Evolutionary conservation across 1,140 invertebrate genomes (phyloP).

Genomic region (Marisa cornuarietis): DNA sequence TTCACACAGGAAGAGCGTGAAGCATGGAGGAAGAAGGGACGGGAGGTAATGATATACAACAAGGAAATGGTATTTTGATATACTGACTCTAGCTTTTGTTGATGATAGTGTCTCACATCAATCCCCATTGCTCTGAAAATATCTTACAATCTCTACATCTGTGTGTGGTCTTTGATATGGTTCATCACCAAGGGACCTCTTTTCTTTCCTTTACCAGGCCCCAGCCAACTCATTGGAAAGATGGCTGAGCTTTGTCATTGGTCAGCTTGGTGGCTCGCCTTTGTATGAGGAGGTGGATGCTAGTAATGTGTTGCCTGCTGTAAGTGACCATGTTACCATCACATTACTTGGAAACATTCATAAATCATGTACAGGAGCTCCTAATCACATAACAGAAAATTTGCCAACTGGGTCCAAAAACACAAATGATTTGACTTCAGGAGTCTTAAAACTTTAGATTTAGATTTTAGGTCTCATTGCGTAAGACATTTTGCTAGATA

Average conservation of each 20-base stretch:
- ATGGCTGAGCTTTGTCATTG: constrained; percentile 67
- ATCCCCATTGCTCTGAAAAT: no score
- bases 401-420: no score
- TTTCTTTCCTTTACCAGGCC: constrained; percentile 29
- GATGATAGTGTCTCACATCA: background rate
- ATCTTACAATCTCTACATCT: background rate
- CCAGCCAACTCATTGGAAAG: constrained; percentile 47
- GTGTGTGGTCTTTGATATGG: background rate
- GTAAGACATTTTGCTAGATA: no score
- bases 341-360: no score
- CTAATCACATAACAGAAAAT: no score
- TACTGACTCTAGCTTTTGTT: background rate
- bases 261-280: constrained; percentile 67
- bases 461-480: no score
- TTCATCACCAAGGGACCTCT: no score
- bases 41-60: constrained; percentile 38
- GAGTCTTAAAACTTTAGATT: no score
- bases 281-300: constrained; percentile 68
- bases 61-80: no score
- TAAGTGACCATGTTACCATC: constrained; percentile 34
- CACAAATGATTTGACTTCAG: no score
- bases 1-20: constrained; percentile 70
- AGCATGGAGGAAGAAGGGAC: constrained; percentile 62
- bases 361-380: no score
- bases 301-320: constrained; percentile 51